Evolutionary conservation across 2,888 invertebrate species (phyloP), one percentile per base, ranked within the genome.

Genomic region (Sialis lutaria): DNA sequence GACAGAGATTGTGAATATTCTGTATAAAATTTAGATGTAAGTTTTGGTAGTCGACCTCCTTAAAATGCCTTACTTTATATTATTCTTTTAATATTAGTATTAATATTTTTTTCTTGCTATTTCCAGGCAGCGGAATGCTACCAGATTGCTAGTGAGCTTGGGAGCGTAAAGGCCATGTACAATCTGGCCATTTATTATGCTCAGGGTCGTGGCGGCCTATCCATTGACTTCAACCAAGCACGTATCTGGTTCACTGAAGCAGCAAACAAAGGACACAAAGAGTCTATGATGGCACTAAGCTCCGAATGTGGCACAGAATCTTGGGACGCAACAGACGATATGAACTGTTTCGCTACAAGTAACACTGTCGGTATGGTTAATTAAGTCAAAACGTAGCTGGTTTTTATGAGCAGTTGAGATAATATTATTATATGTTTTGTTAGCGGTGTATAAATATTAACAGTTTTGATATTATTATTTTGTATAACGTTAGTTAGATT

Each of bases 181-280:
- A 83, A 82, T 58, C 67, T 83, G 45, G 81, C 78, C 3, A 69
- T 82, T 43, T 76, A 76, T 56, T 73, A 79, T 58, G 74, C 77
- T 2, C 77, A 77, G 56, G 80, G 79, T 1, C 64, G 72, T 51
- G 79, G 77, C 9, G 78, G 76, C 1, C 61, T 79, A 1, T 54
- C 64, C 6, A 59, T 65, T 9, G 69, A 77, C 56, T 56, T 61
- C 6, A 58, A 62, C n/a, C 69, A 61, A 12, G 79, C 78, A 2
- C 62, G 70, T 10, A 58, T 71, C 42, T 63, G 75, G 40, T 72
- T 75, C 40, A 60, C 67, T 33, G 70, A 71, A 39, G 78, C 79
- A 3, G 72, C 76, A 6, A 68, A 69, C 52, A 55, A 66, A 44
- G 79, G 79, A 1, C 74, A 77, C 53, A 56, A 64, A 42, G 69